Base-by-base conservation (phyloP, 1,140 invertebrate species). In the Andricus grossulariae region DNA sequence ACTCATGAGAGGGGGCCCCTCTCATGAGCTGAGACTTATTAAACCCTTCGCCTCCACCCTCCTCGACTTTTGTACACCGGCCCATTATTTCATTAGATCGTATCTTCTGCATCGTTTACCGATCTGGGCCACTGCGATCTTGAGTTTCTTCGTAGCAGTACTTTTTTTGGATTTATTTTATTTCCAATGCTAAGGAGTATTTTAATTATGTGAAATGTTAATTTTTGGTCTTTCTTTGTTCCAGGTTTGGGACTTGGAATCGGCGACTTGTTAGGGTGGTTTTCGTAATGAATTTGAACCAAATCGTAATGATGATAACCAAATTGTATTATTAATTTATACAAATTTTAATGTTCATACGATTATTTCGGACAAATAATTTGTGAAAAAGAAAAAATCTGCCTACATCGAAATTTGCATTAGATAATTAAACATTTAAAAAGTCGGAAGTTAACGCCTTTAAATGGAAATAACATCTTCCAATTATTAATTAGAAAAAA, bases 21-120 rank as follows among this genome's bases (percentile, higher is more conserved):
- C 25, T 32, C 25, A 32, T 32, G 25, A 32, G 4, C 25, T 32
- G 25, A 32, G 60, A 66, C 60, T 39, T 66, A 72, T 72, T 72
- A 72, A 72, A 32, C 12, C 50, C 21, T 4, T 32, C 49, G 57
- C 39, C 19, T 52, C 71, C 71, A n/a, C 12, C 71, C 75, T 74
- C 66, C 70, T 72, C 50, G 73, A 77, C 76, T 60, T 71, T 77
- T 77, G 73, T 79, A 75, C 70, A 76, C 71, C 72, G 75, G 79
- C 70, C 77, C 77, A 80, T 83, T 83, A 83, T 83, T 83, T 83
- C 82, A 79, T 83, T 83, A 83, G 79, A 83, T 83, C 77, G 80
- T 83, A 83, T 83, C 79, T 74, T 15, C 32, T 52, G 75, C 79
- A 80, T 83, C 79, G 77, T 80, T 83, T 77, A 77, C 77, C 79